These are phyloP conservation scores for Coryphaenoides rupestris DNA, from an alignment of 2,113 vertebrate genomes.

Conservation along the genomic window DNA sequence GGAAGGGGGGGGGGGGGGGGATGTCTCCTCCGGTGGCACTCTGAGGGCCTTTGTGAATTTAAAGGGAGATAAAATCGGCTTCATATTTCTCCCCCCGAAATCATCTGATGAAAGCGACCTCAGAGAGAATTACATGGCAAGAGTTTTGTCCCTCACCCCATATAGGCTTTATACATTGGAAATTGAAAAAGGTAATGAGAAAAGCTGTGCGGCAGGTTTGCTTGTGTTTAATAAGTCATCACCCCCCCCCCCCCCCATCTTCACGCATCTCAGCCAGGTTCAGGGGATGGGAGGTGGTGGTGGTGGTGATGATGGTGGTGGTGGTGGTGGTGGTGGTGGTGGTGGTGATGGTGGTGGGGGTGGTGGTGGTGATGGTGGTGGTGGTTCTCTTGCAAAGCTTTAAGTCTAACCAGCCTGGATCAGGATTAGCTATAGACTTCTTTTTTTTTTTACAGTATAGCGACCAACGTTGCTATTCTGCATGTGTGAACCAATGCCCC, in stretches of 20 bases:
- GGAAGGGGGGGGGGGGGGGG: neutral
- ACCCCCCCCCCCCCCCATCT: constrained; percentile 31
- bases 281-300: too few species aligned
- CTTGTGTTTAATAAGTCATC: constrained; percentile 73
- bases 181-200: constrained; percentile 69
- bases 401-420: constrained; percentile 68
- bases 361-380: too few species aligned
- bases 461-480: too few species aligned
- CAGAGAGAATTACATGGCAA: constrained; percentile 72
- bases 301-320: too few species aligned
- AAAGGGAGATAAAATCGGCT: constrained; percentile 78
- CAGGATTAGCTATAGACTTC: constrained; percentile 12
- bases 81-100: constrained; percentile 74
- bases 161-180: constrained; percentile 58
- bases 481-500: too few species aligned
- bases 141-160: constrained; percentile 70
- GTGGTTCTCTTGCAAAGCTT: too few species aligned
- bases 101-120: constrained; percentile 71
- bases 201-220: constrained; percentile 67
- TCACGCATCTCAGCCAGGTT: too few species aligned
- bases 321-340: too few species aligned
- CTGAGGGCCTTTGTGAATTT: constrained; percentile 75
- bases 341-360: too few species aligned
- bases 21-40: constrained; percentile 64
- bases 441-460: neutral